Evolutionary conservation across 2,113 vertebrate species (phyloP), one percentile per base, ranked within the genome.

Genomic region (Vireo altiloquus): DNA sequence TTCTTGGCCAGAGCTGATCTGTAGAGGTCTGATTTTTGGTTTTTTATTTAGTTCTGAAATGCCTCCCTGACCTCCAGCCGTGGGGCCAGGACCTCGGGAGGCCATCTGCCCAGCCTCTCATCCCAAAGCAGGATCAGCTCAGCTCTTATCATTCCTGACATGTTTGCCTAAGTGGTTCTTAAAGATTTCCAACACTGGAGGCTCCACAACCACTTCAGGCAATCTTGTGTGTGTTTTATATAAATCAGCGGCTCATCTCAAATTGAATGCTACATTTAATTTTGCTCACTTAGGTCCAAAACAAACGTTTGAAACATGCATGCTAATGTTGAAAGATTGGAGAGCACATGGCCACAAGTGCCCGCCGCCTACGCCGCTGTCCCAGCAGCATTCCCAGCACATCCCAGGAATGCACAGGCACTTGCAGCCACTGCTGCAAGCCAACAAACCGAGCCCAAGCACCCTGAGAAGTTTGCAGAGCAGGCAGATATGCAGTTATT

Each of bases 181-280:
- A 81, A 93, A 86, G 94, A 63, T 78, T 94, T 89, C 94, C 89
- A 83, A 81, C 47, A 27, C 89, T 47, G 68, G 76, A 97, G 92
- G 82, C 90, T 96, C 75, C 63, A 23, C 85, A 50, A 33, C 63
- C 82, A 91, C 96, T 90, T 76, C 82, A 88, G 88, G 94, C 89
- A 74, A 93, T 59, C 64, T 28, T 52, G 42, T 19, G 92, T 94
- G 90, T 86, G 89, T 89, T 95, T 94, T 63, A 54, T 70, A 89
- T 69, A 93, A 75, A 92, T 83, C 95, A 96, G 68, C 68, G 2
- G 91, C 86, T 90, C 95, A 52, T 93, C 89, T 57, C 91, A 89
- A 90, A 94, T 93, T 66, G 92, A 90, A 96, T 44, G 94, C 94
- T 96, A 96, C 94, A 56, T 95, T 96, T 94, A 37, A 96, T 89